These are phyloP conservation scores for Gymnarchus niloticus DNA, from an alignment of 2,113 vertebrate species.

Conservation along the genomic window DNA sequence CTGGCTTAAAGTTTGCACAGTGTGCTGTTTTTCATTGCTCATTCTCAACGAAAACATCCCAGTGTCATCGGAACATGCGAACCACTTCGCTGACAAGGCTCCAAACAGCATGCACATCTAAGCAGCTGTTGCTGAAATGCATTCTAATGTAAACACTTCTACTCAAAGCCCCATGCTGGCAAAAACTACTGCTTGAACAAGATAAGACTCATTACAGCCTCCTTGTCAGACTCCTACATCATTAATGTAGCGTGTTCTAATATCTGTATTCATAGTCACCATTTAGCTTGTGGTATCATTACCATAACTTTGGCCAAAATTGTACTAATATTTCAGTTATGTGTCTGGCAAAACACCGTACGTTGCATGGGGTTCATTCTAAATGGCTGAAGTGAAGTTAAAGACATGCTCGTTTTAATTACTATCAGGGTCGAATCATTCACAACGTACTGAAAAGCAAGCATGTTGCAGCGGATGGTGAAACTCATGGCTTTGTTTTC, in stretches of 20 bases:
- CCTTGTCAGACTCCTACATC: not conserved
- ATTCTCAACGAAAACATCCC: not conserved
- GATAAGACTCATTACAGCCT: not conserved
- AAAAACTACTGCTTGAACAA: not conserved
- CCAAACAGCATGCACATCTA: not conserved
- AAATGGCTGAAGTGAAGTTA: conserved; percentile 36
- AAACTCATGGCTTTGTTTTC: not conserved
- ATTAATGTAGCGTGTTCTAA: not conserved
- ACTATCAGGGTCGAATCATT: conserved; percentile 22
- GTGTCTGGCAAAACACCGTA: not conserved
- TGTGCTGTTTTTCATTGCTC: not conserved
- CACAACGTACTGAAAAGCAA: conserved; percentile 41
- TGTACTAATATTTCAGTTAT: not conserved
- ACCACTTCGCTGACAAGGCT: not conserved
- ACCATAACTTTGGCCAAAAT: not conserved
- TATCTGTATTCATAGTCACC: not conserved
- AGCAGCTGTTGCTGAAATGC: not conserved
- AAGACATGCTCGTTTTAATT: conserved; percentile 48
- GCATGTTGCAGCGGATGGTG: conserved; percentile 38
- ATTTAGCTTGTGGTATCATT: not conserved
- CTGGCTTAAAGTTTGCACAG: not conserved
- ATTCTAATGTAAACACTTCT: not conserved
- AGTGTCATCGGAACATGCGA: not conserved
- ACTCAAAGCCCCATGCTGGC: not conserved
- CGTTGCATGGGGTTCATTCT: conserved; percentile 14